Conservation (phyloP, 2,113 vertebrate genomes). For the Ramphastos sulfuratus region DNA sequence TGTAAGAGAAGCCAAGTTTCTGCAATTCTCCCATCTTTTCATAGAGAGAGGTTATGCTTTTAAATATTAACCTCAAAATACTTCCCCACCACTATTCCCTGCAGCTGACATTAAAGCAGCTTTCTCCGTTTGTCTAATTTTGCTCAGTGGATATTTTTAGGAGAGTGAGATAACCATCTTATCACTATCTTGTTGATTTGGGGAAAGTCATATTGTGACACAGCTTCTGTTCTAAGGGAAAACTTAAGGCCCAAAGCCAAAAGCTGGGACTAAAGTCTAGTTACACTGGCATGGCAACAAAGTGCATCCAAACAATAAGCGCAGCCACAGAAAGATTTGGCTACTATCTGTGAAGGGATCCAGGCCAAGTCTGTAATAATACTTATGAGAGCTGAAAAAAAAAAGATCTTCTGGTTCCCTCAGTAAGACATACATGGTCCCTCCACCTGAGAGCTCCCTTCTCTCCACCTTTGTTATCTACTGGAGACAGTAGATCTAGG, state of each 20-base stretch:
- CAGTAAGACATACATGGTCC: background rate
- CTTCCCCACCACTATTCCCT: background rate
- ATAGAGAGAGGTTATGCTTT: background rate
- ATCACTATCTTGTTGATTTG: background rate
- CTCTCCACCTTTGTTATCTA: background rate
- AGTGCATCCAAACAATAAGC: background rate
- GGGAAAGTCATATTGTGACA: background rate
- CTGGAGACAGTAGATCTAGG: background rate
- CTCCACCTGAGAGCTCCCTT: background rate
- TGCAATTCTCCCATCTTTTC: background rate
- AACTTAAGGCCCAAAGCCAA: background rate
- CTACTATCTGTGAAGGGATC: background rate
- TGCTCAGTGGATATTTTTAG: background rate
- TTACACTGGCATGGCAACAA: background rate
- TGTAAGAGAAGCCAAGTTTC: background rate
- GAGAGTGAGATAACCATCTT: background rate
- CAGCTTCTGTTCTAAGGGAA: background rate
- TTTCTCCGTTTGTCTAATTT: background rate
- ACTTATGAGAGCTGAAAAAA: background rate
- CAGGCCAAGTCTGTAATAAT: background rate
- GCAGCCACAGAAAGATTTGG: background rate
- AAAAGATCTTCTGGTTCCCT: background rate
- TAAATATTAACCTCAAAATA: background rate
- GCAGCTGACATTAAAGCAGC: background rate
- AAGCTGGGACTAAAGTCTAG: background rate